Percentiles rank a stretch among this genome's conserved stretches.
These are phyloP conservation scores for Megaceryle maxima DNA, from an alignment of 2,113 vertebrate genomes.

Conservation along the genomic window DNA sequence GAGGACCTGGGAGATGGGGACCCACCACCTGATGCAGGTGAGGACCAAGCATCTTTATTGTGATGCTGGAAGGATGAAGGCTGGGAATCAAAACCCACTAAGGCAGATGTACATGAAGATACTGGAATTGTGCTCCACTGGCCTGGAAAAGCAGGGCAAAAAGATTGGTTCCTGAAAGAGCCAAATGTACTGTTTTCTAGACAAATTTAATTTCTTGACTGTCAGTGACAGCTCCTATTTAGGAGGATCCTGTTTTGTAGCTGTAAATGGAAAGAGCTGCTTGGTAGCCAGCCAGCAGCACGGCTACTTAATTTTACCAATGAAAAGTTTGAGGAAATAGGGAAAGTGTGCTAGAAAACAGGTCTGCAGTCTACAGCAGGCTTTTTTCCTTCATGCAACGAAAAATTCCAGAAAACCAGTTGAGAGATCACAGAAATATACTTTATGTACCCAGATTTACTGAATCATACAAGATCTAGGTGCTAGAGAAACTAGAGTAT, in stretches of 20 bases:
- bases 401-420: neutral
- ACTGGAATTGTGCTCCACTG: neutral
- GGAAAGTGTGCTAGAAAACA: slow-evolving; percentile 12
- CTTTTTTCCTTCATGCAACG: neutral
- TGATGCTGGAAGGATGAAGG: neutral
- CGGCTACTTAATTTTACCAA: neutral
- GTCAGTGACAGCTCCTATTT: neutral
- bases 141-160: neutral
- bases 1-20: neutral
- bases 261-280: neutral
- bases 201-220: neutral
- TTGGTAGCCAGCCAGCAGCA: neutral
- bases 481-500: neutral
- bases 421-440: neutral
- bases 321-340: neutral
- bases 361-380: neutral
- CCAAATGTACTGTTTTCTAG: neutral
- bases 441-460: neutral
- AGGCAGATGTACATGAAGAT: neutral
- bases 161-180: neutral
- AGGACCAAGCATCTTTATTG: neutral
- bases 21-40: neutral
- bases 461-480: neutral
- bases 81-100: neutral
- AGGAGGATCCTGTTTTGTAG: neutral